Evolutionary conservation across 1,140 invertebrate species (phyloP).

Genomic region (Manduca sexta): DNA sequence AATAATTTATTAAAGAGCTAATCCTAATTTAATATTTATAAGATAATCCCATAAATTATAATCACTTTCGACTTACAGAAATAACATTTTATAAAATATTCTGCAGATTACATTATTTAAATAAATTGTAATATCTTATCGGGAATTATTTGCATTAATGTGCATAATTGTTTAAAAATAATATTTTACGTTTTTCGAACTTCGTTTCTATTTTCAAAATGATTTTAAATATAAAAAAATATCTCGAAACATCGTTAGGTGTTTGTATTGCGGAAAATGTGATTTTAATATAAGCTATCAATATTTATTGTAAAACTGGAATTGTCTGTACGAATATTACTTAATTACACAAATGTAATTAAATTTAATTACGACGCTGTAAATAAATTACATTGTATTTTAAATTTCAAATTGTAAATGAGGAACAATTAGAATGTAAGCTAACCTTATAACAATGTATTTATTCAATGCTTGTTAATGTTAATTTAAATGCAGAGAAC

Average conservation of each 20-base stretch:
- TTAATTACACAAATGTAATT: conserved; percentile 1
- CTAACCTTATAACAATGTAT: conserved; percentile 11
- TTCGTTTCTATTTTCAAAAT: too few species aligned
- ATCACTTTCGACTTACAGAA: too few species aligned
- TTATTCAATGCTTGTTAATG: conserved; percentile 2
- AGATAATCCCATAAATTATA: too few species aligned
- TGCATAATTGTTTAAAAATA: too few species aligned
- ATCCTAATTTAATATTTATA: too few species aligned
- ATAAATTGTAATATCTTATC: too few species aligned
- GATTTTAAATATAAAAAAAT: too few species aligned
- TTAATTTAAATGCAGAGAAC: background rate
- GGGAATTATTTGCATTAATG: too few species aligned
- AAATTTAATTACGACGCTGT: conserved; percentile 12
- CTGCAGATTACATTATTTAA: too few species aligned
- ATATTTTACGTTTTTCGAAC: too few species aligned
- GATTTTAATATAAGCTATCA: conserved; percentile 13
- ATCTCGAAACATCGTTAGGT: background rate
- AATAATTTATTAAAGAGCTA: too few species aligned
- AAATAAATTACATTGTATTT: conserved; percentile 16
- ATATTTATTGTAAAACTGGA: background rate
- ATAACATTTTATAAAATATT: too few species aligned
- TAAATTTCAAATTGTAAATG: conserved; percentile 38
- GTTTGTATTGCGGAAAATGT: conserved; percentile 14
- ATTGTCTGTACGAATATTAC: conserved; percentile 1
- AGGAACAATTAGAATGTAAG: conserved; percentile 48